Evolutionary conservation across 2,113 vertebrate species (phyloP).

Genomic region (Ellobius talpinus): DNA sequence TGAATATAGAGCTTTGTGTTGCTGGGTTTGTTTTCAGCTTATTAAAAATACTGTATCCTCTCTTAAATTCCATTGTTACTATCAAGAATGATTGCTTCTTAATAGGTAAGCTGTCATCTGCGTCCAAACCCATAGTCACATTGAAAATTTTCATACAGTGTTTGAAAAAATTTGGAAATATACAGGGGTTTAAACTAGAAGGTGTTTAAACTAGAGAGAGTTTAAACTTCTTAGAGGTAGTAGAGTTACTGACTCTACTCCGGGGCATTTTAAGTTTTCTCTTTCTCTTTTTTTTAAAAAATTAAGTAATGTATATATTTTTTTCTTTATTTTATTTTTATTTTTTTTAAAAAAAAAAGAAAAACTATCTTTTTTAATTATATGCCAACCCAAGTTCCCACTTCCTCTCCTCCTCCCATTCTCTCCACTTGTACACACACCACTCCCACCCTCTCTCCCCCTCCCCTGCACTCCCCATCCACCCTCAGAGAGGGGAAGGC

Average conservation of each 20-base stretch:
- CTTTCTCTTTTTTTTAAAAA: no score
- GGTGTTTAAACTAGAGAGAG: neutral
- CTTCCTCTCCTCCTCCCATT: no score
- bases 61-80: neutral
- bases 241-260: neutral
- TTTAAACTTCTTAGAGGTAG: neutral
- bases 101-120: constrained; percentile 12
- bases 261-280: neutral
- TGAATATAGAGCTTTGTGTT: constrained; percentile 12
- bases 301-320: no score
- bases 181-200: neutral
- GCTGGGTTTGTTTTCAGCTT: neutral
- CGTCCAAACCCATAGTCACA: neutral
- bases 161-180: neutral
- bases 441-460: no score
- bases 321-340: no score
- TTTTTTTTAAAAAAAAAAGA: no score
- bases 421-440: no score
- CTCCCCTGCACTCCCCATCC: no score
- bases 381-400: no score
- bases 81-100: neutral
- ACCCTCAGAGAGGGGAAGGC: no score
- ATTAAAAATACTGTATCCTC: neutral
- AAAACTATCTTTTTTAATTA: no score
- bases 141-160: neutral